Base-by-base conservation (phyloP, 2,797 vertebrate genomes). In the Morus bassanus region DNA sequence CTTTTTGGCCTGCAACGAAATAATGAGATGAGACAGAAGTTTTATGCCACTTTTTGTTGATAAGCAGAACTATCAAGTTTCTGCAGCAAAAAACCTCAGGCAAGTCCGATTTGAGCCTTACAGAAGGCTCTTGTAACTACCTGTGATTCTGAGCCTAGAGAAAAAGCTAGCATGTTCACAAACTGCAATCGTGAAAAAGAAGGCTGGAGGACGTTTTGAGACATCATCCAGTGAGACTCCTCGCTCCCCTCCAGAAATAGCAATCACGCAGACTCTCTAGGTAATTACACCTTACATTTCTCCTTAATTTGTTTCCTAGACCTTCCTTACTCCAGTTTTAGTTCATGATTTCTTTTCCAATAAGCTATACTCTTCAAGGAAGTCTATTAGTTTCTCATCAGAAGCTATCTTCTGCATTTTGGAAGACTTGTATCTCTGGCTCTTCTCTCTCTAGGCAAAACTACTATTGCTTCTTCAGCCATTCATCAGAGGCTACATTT, bases 71-170 rank as follows among this genome's bases (percentile, higher is more conserved):
- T 4, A 14, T 48, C 12, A 41, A 27, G 4, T 43, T 92, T 75
- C 30, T 54, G 13, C 16, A 83, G 37, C 2, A 75, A 74, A 76
- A n/a, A 0, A 0, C 0, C 4, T 0, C 9, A 57, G 15, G 5
- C 30, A 25, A 8, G 24, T 78, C 11, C 7, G n/a, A n/a, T n/a
- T n/a, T n/a, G n/a, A n/a, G n/a, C n/a, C n/a, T 56, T 77, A 23
- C 3, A 77, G n/a, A 17, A 84, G 17, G 27, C 15, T 31, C 70
- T 76, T 17, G 9, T 33, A 78, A 50, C 13, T 48, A 54, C 8
- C 22, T 51, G 17, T 43, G 28, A 46, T 63, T 30, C 45, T 72
- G 27, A 63, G 51, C 48, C 45, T 60, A 18, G 23, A 72, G 41
- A 64, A 78, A 61, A 60, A 27, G 48, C 41, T 31, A 59, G 4